A percentile compares a stretch with the other conserved stretches of the same genome.
Conservation (phyloP, 2,797 vertebrate genomes). For the Basileuterus tristriatus region DNA sequence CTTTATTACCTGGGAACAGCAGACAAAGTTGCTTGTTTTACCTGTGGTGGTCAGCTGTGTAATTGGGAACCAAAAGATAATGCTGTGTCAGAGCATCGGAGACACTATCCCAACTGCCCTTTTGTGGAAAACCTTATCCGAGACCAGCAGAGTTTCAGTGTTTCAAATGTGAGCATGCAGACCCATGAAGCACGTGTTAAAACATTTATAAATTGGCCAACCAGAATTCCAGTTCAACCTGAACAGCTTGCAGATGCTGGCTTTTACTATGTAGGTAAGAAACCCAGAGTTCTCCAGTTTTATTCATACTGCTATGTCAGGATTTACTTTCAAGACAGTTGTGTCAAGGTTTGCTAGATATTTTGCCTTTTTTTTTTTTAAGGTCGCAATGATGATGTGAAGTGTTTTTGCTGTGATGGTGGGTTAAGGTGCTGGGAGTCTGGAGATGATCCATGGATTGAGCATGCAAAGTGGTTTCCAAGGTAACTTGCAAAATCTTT, state of each 20-base stretch:
- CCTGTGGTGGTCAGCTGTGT: conserved; percentile 91
- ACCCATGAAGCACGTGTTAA: conserved; percentile 87
- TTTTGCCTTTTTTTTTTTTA: neutral
- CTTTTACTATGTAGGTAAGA: conserved; percentile 97
- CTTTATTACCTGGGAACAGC: conserved; percentile 91
- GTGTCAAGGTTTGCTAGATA: neutral
- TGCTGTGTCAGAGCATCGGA: conserved; percentile 90
- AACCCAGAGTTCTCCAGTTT: neutral
- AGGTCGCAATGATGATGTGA: conserved; percentile 97
- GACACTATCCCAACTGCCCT: conserved; percentile 92
- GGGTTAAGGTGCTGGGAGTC: conserved; percentile 98
- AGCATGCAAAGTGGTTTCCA: conserved; percentile 99
- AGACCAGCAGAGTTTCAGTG: conserved; percentile 78
- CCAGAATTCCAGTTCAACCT: conserved; percentile 89
- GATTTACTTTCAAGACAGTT: neutral
- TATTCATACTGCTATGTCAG: neutral
- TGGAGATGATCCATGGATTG: conserved; percentile 97
- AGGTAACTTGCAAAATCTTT: conserved; percentile 79
- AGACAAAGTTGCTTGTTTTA: conserved; percentile 93
- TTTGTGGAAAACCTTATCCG: conserved; percentile 84
- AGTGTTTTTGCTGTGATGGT: conserved; percentile 98
- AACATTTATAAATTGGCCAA: conserved; percentile 92
- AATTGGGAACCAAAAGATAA: conserved; percentile 97
- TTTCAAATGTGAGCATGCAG: conserved; percentile 93
- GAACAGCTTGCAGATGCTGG: conserved; percentile 93